Percentiles rank a stretch among this genome's conserved stretches.
phyloP scores from a whole-genome alignment of 2,888 invertebrate species.

The Ophonus ardosiacus region DNA sequence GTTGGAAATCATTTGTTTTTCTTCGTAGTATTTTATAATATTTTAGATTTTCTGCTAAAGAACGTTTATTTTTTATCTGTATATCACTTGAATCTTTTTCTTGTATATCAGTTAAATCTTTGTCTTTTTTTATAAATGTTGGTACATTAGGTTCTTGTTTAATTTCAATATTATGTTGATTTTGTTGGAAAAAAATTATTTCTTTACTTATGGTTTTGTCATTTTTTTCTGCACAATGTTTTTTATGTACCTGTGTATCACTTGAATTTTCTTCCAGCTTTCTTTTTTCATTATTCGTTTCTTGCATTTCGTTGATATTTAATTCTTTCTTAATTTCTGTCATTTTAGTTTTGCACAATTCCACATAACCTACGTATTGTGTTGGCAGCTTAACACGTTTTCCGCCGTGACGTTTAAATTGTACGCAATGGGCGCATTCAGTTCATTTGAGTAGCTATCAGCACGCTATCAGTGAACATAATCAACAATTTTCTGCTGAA shows the following conservation, averaged over 20 bases:
- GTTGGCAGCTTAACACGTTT: not conserved
- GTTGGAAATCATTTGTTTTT: not conserved
- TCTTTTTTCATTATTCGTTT: not conserved
- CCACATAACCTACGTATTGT: not conserved
- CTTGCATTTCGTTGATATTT: not conserved
- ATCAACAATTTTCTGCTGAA: too few species aligned
- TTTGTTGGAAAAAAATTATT: not conserved
- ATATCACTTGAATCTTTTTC: conserved; percentile 2
- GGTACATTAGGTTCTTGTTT: too few species aligned
- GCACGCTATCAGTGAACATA: too few species aligned
- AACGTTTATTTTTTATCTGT: not conserved
- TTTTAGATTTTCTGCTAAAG: not conserved
- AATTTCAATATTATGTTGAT: not conserved
- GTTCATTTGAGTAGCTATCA: too few species aligned
- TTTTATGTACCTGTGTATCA: conserved; percentile 21
- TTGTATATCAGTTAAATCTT: conserved; percentile 2
- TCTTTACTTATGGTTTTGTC: not conserved
- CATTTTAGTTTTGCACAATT: conserved; percentile 10
- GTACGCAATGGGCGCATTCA: not conserved
- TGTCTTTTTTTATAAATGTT: not conserved
- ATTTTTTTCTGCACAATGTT: not conserved
- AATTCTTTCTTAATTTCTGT: conserved; percentile 11
- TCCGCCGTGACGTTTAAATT: not conserved
- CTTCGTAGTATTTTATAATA: not conserved
- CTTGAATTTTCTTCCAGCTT: not conserved